phyloP scores from a whole-genome alignment of 1,140 invertebrate species.

The Drosophila subpulchrella region DNA sequence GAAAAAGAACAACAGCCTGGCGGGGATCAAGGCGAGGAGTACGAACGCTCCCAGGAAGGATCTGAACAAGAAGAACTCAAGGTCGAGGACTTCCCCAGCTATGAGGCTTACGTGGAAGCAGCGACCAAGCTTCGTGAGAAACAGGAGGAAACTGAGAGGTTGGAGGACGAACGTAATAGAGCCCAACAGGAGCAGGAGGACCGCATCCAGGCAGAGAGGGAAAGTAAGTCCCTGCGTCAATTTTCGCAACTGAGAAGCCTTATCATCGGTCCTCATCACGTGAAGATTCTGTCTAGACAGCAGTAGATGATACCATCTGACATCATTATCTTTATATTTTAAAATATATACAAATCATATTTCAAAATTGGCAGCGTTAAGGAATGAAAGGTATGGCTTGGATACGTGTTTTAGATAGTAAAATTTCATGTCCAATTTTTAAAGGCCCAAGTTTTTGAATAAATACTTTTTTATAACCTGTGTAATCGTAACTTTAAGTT shows the following conservation, averaged over 20 bases:
- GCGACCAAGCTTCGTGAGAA: conserved; percentile 14
- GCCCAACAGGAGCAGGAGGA: conserved; percentile 4
- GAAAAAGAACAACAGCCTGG: conserved; percentile 8
- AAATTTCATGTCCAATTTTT: not conserved
- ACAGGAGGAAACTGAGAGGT: conserved; percentile 8
- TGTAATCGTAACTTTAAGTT: not conserved
- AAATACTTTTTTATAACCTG: not conserved
- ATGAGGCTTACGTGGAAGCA: conserved; percentile 29
- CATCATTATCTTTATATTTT: not conserved
- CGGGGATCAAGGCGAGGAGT: conserved; percentile 1
- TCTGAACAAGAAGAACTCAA: conserved; percentile 2
- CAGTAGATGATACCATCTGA: not conserved
- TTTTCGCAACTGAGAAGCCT: not conserved
- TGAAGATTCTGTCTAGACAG: conserved; percentile 21
- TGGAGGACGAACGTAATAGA: conserved; percentile 9
- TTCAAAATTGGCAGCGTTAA: not conserved
- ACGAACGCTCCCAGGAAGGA: not conserved
- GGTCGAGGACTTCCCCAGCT: conserved; percentile 15
- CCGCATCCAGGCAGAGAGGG: not conserved
- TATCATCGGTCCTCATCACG: conserved; percentile 1
- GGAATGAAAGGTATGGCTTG: not conserved
- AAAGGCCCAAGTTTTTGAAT: not conserved
- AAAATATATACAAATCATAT: conserved; percentile 3
- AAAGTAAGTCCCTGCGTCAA: not conserved
- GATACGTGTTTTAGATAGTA: not conserved